A percentile compares a stretch with the other conserved stretches of the same genome.
Evolutionary conservation across 2,797 vertebrate genomes (phyloP).

Genomic region (Rachycentron canadum): DNA sequence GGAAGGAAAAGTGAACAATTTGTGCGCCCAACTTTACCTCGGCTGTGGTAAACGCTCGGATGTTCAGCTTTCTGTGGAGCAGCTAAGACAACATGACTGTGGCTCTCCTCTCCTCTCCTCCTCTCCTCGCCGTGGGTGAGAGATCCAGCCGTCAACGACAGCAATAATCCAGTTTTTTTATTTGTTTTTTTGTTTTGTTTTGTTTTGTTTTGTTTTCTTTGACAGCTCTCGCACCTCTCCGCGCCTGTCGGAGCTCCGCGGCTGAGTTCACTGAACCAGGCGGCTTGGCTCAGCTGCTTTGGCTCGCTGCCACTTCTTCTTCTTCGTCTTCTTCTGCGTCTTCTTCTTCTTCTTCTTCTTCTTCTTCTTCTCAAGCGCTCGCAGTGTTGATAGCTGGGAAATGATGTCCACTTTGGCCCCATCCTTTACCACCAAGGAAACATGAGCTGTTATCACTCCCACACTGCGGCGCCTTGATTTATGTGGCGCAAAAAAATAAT

Average conservation of each 20-base stretch:
- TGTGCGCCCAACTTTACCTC: conserved; percentile 82
- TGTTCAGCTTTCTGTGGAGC: conserved; percentile 47
- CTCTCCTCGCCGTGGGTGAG: conserved; percentile 40
- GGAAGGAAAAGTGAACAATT: conserved; percentile 64
- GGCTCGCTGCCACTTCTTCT: conserved; percentile 66
- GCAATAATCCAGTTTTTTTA: conserved; percentile 46
- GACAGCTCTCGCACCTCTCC: conserved; percentile 63
- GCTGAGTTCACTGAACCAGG: conserved; percentile 53
- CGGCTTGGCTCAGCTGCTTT: conserved; percentile 47
- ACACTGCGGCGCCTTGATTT: conserved; percentile 14
- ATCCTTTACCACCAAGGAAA: conserved; percentile 3
- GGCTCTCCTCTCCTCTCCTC: conserved; percentile 37
- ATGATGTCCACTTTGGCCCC: conserved; percentile 79
- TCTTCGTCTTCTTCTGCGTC: conserved; percentile 54
- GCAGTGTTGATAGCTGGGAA: conserved; percentile 85
- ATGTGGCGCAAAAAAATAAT: not conserved
- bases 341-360: conserved; percentile 52
- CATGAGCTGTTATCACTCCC: conserved; percentile 32
- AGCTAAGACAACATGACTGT: conserved; percentile 64
- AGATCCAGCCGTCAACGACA: conserved; percentile 51
- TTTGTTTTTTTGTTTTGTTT: too few relatives aligned
- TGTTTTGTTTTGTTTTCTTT: too few relatives aligned
- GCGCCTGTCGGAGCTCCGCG: conserved; percentile 47
- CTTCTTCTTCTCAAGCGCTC: conserved; percentile 49
- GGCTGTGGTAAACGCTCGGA: conserved; percentile 55